Evolutionary conservation across 2,113 vertebrate genomes (phyloP).

Genomic region (Oncorhynchus kisutch): DNA sequence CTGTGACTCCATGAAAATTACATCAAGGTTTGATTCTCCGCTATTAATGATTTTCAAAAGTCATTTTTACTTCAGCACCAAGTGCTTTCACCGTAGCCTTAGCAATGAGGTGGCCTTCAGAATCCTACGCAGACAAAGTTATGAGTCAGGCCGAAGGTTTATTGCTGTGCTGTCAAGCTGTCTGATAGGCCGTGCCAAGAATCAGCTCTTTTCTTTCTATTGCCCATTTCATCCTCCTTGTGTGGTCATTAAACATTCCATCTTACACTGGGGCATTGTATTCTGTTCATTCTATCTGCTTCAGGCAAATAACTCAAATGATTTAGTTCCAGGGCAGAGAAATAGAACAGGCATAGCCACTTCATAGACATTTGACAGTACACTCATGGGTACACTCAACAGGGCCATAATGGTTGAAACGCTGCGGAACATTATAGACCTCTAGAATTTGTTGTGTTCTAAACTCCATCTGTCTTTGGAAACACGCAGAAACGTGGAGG

Average conservation of each 20-base stretch:
- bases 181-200: constrained; percentile 18
- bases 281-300: background rate
- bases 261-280: background rate
- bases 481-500: too few species aligned
- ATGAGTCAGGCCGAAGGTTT: constrained; percentile 47
- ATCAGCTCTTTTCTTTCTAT: constrained; percentile 58
- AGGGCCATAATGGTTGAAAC: background rate
- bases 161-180: constrained; percentile 44
- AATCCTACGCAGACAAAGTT: constrained; percentile 32
- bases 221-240: constrained; percentile 34
- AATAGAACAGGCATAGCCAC: too few species aligned
- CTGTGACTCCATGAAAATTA: background rate
- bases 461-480: background rate
- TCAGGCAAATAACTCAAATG: background rate
- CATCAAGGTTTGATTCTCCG: too few species aligned
- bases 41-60: too few species aligned
- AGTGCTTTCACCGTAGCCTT: background rate
- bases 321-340: background rate
- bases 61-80: background rate
- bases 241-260: constrained; percentile 12
- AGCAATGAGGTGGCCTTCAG: constrained; percentile 22
- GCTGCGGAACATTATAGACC: constrained; percentile 7
- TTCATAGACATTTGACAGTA: too few species aligned
- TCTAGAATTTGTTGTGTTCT: background rate
- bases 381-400: too few species aligned